Conservation (phyloP, 1,140 invertebrate genomes). For the Drosophila bocqueti region DNA sequence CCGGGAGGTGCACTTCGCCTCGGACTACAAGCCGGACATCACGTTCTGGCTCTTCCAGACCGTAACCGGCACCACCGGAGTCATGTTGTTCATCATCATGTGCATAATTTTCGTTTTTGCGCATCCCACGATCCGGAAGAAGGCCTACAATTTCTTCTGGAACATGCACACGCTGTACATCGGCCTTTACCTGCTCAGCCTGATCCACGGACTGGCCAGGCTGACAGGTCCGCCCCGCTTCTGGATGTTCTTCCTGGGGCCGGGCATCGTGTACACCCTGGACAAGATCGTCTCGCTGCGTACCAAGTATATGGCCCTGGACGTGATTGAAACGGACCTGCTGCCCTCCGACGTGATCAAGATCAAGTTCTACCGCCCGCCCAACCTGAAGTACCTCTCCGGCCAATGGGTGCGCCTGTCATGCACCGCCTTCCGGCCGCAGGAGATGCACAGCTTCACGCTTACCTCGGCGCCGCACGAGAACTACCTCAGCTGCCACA, state of each 20-base stretch:
- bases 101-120: conserved; percentile 99
- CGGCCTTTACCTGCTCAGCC: conserved; percentile 93
- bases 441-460: conserved; percentile 99
- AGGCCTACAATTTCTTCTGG: conserved; percentile 99
- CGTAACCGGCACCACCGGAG: conserved; percentile 97
- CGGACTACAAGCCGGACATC: conserved; percentile 95
- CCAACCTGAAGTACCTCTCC: conserved; percentile 98
- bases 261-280: conserved; percentile 94
- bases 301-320: conserved; percentile 96
- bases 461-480: conserved; percentile 99
- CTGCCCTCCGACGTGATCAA: conserved; percentile 98
- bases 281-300: conserved; percentile 97
- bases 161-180: conserved; percentile 98
- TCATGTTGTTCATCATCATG: conserved; percentile 96
- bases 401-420: conserved; percentile 95
- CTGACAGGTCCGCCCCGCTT: conserved; percentile 97
- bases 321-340: conserved; percentile 97
- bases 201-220: conserved; percentile 97
- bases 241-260: conserved; percentile 98
- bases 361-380: conserved; percentile 96
- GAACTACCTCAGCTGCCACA: conserved; percentile 98
- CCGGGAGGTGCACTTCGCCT: conserved; percentile 96
- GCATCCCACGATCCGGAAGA: conserved; percentile 96
- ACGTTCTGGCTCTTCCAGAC: conserved; percentile 98
- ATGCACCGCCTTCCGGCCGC: conserved; percentile 95